A percentile compares a stretch with the other conserved stretches of the same genome.
These are phyloP conservation scores for Thalassaphorura encarpata DNA, from an alignment of 1,140 invertebrate genomes.

Conservation along the genomic window DNA sequence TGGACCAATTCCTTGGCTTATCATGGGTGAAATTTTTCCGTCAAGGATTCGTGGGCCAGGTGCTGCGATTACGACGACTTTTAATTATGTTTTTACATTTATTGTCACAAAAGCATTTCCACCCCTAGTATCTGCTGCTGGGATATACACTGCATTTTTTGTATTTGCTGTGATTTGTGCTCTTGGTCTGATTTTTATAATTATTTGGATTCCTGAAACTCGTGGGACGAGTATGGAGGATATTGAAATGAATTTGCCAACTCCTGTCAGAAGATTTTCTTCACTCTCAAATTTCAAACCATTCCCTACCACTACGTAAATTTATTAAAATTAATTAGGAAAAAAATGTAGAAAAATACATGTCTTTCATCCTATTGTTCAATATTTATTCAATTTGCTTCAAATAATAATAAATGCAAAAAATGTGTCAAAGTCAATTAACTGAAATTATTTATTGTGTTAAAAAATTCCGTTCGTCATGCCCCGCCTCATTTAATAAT, in stretches of 20 bases:
- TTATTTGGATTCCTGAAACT: constrained; percentile 48
- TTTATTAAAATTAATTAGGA: no score
- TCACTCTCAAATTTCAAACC: neutral
- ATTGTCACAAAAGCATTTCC: constrained; percentile 45
- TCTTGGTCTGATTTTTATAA: constrained; percentile 42
- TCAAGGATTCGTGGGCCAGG: constrained; percentile 17
- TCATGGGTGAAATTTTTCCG: constrained; percentile 50
- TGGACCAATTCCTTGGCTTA: neutral
- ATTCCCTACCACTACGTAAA: no score
- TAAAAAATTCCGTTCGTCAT: no score
- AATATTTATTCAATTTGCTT: no score
- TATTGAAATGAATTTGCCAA: constrained; percentile 34
- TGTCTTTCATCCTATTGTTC: no score
- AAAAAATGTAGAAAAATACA: no score
- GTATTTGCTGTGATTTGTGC: constrained; percentile 37
- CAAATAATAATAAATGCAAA: no score
- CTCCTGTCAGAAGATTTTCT: constrained; percentile 1
- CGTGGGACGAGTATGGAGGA: constrained; percentile 52
- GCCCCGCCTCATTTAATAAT: no score
- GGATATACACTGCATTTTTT: constrained; percentile 38
- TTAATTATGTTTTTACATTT: constrained; percentile 38
- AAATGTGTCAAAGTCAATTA: no score
- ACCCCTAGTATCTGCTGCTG: constrained; percentile 40
- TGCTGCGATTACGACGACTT: constrained; percentile 21
- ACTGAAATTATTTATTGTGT: no score